Evolutionary conservation across 2,888 invertebrate genomes (phyloP), one percentile per base, ranked within the genome.

Genomic region (Drosophila nigricruria): DNA sequence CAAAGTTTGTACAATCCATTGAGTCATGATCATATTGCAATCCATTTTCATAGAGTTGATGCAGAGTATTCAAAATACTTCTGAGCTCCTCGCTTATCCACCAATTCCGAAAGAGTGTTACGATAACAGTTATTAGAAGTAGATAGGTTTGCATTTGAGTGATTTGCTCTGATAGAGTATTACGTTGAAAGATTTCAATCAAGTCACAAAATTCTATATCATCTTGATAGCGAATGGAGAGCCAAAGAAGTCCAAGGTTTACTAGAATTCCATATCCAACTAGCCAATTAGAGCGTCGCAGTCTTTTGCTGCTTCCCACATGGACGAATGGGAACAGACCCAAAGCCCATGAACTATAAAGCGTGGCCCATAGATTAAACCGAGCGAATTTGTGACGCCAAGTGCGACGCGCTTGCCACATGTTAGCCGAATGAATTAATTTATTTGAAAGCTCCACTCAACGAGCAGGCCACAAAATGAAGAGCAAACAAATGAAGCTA

Each of bases 311-410:
- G n/a, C 50, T 38, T 6, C 25, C 6, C 6, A 27, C 38, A 30
- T 70, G 70, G 10, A 42, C 43, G 20, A 80, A 87, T 2, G 87
- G 87, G 20, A 83, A 74, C 18, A 87, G 12, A 0, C 87, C 83
- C 18, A 82, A 32, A 1, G 56, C 34, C 83, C 81, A 74, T 16
- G 87, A 82, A 1, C 50, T 25, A 16, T 73, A 74, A 0, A 77
- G 38, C 18, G 59, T 54, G 2, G 68, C 45, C 52, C 49, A 59
- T 0, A 82, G 40, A 45, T 62, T 57, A 1, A 69, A 47, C 18
- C 49, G 42, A 25, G 54, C 72, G 18, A 80, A 45, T 5, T 57
- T 66, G 20, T 50, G 76, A 6, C 69, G 63, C 36, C 71, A 70
- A 25, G 60, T 70, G 58, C 68, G 81, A 16, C 40, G 52, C 36